Conservation (phyloP, 2,888 invertebrate genomes). For the Scrobipalpa costella region DNA sequence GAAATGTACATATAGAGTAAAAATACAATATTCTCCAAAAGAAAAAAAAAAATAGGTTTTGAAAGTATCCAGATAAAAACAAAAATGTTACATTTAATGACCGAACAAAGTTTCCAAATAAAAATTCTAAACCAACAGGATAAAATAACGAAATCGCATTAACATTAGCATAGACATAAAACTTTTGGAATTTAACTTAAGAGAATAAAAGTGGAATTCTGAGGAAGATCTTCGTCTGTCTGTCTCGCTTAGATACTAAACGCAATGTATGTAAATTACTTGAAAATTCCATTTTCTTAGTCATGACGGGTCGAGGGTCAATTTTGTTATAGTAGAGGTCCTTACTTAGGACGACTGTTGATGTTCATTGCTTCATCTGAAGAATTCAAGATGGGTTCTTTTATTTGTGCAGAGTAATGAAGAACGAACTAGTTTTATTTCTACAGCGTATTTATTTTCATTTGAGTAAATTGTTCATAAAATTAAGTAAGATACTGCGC, state of each 20-base stretch:
- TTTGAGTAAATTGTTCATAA: too few relatives aligned
- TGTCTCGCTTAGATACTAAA: slow-evolving; percentile 39
- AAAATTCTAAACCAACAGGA: slow-evolving; percentile 26
- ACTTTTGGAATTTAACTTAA: slow-evolving; percentile 42
- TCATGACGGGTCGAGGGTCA: slow-evolving; percentile 15
- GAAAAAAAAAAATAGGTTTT: too few relatives aligned
- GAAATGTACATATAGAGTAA: too few relatives aligned
- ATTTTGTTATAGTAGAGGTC: background rate
- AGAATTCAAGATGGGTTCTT: background rate
- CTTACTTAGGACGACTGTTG: background rate
- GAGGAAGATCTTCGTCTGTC: slow-evolving; percentile 35
- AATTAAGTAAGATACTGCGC: too few relatives aligned
- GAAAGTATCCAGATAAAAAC: background rate
- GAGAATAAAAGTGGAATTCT: slow-evolving; percentile 39
- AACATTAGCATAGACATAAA: slow-evolving; percentile 40
- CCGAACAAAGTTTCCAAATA: slow-evolving; percentile 11
- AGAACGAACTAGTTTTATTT: too few relatives aligned
- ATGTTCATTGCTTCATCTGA: background rate
- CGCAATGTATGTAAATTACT: slow-evolving; percentile 48
- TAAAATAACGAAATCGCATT: slow-evolving; percentile 38
- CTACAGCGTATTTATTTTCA: too few relatives aligned
- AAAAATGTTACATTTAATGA: background rate
- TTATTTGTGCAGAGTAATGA: too few relatives aligned
- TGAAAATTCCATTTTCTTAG: slow-evolving; percentile 42
- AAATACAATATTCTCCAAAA: too few relatives aligned